Evolutionary conservation across 2,113 vertebrate genomes (phyloP), one percentile per base, ranked within the genome.

Genomic region (Andinoacara biseriatus): DNA sequence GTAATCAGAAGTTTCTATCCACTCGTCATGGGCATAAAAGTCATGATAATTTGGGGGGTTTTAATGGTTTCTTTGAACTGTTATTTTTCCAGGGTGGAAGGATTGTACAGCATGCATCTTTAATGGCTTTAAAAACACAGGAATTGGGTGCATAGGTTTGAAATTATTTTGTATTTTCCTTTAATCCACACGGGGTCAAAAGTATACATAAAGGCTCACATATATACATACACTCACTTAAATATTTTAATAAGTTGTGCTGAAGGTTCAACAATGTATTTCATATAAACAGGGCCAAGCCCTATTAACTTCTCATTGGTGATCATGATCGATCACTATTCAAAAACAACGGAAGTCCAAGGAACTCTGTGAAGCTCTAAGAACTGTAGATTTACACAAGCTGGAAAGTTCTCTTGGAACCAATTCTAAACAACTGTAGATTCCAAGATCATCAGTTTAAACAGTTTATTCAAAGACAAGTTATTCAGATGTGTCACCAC

Each of bases 361-460:
- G 35, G 35, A 8, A 9, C 9, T 38, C 35, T 38, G 35, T 38
- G 35, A 38, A 46, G 63, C 14, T 17, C 46, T 17, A 49, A 49
- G 40, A 67, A 10, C 10, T 67, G 1, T 40, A 22, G 9, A 29
- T 69, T 18, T 49, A 17, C 63, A 49, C 40, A 69, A 69, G 40
- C 26, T 67, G 17, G 15, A 9, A 26, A 49, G 22, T 5, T 67
- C 46, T 67, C 26, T 69, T 5, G 26, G 22, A 46, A 14, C 40
- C 63, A 46, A 46, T 69, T 49, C 40, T 69, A 69, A 29, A 43
- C 63, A 69, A 69, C 63, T 69, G 63, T 14, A 69, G 40, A 49
- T 18, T 49, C 40, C 63, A 69, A 69, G 40, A 49, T 29, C 15
- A 49, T 69, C 40, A 49, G 40, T 69, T 49, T 40, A 69, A 49